A percentile compares a stretch with the other conserved stretches of the same genome.
phyloP scores from a whole-genome alignment of 2,113 vertebrate species.

The Xenus cinereus region DNA sequence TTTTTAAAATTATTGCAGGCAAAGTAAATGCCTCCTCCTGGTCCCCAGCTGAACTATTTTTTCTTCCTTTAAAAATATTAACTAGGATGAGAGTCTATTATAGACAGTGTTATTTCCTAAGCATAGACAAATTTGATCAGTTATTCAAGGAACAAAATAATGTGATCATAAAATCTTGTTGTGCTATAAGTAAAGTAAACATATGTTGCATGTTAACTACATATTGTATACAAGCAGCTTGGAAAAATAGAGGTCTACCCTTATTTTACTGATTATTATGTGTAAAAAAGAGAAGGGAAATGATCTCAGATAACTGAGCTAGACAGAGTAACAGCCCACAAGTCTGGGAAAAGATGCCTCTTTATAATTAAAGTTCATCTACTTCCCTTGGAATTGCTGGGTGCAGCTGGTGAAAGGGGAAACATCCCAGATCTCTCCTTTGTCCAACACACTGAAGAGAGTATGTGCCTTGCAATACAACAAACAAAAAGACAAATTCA shows the following conservation, averaged over 20 bases:
- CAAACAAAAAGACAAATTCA: background rate
- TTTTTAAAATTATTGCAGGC: too few relatives aligned
- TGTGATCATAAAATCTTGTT: background rate
- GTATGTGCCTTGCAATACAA: too few relatives aligned
- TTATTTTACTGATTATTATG: background rate
- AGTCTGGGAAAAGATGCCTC: background rate
- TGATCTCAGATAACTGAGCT: background rate
- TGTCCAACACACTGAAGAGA: background rate
- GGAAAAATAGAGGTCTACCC: background rate
- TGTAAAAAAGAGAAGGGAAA: background rate
- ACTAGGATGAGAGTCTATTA: too few relatives aligned
- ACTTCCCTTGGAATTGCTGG: background rate
- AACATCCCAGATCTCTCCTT: background rate
- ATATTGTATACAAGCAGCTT: background rate
- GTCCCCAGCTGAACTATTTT: too few relatives aligned
- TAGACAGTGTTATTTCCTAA: too few relatives aligned
- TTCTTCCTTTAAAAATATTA: too few relatives aligned
- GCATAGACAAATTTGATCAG: background rate
- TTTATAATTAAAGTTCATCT: background rate
- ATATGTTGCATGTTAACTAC: background rate
- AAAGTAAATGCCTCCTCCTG: too few relatives aligned
- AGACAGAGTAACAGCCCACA: background rate
- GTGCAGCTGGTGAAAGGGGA: background rate
- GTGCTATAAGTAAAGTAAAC: background rate
- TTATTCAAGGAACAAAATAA: background rate